Evolutionary conservation across 2,113 vertebrate species (phyloP).

Genomic region (Peromyscus maniculatus): DNA sequence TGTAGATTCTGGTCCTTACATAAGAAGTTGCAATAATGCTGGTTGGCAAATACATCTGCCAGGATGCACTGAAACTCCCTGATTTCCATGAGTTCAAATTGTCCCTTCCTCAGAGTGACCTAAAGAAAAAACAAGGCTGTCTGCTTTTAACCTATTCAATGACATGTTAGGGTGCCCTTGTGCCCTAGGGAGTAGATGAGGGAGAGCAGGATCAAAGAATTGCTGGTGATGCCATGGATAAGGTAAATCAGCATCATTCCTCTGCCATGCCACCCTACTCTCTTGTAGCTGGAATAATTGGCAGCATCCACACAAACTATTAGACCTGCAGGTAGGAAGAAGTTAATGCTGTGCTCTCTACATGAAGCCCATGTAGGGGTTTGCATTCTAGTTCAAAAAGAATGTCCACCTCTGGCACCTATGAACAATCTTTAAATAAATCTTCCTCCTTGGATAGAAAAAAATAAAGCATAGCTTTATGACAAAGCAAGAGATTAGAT

Average conservation of each 20-base stretch:
- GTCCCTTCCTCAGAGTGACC: neutral
- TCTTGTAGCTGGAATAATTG: neutral
- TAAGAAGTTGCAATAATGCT: neutral
- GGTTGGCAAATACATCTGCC: neutral
- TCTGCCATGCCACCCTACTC: neutral
- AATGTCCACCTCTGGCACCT: neutral
- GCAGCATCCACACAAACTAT: neutral
- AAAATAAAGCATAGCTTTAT: conserved; percentile 10
- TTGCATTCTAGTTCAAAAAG: neutral
- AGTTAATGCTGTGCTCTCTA: neutral
- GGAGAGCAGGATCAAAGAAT: neutral
- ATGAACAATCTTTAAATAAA: conserved; percentile 14
- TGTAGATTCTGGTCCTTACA: neutral
- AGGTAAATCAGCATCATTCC: neutral
- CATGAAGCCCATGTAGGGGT: neutral
- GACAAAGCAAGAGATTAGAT: neutral
- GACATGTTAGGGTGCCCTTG: neutral
- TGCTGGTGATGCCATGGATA: neutral
- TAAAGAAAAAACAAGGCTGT: neutral
- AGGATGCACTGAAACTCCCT: neutral
- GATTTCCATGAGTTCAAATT: neutral
- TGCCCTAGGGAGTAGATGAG: neutral
- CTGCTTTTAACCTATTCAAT: conserved; percentile 27
- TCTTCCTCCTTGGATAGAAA: neutral
- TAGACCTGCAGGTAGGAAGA: neutral